phyloP scores from a whole-genome alignment of 2,888 invertebrate genomes.

The Bombyx huttoni region DNA sequence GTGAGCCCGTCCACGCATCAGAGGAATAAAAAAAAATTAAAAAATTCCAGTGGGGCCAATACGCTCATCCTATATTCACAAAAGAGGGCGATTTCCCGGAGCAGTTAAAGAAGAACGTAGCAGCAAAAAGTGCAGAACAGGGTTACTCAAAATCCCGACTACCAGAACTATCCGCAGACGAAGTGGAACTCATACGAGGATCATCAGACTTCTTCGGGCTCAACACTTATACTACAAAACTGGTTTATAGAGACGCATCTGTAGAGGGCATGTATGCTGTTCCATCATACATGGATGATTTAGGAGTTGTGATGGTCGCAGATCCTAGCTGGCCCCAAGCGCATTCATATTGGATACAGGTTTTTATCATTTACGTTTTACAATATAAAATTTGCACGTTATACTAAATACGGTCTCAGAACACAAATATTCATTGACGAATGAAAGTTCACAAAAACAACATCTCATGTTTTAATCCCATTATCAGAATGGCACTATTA shows the following conservation, averaged over 20 bases:
- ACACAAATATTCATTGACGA: too few species aligned
- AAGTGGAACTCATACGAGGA: slow-evolving; percentile 71
- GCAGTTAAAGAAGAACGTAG: slow-evolving; percentile 69
- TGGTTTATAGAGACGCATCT: slow-evolving; percentile 45
- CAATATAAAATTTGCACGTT: not conserved
- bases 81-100: slow-evolving; percentile 74
- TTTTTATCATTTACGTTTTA: slow-evolving; percentile 7
- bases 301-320: slow-evolving; percentile 32
- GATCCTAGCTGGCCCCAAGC: slow-evolving; percentile 39
- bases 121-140: slow-evolving; percentile 67
- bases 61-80: slow-evolving; percentile 62
- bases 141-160: slow-evolving; percentile 70
- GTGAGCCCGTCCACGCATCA: too few species aligned
- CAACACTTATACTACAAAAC: slow-evolving; percentile 73
- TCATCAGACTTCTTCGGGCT: slow-evolving; percentile 79
- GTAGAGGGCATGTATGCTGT: slow-evolving; percentile 40
- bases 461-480: too few species aligned
- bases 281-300: slow-evolving; percentile 49
- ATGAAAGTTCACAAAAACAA: too few species aligned
- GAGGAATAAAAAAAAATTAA: too few species aligned
- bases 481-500: too few species aligned
- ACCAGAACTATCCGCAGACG: slow-evolving; percentile 66
- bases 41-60: slow-evolving; percentile 47
- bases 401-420: not conserved
- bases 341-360: slow-evolving; percentile 39